phyloP scores from a whole-genome alignment of 2,113 vertebrate genomes.

The Daphoenositta chrysoptera region DNA sequence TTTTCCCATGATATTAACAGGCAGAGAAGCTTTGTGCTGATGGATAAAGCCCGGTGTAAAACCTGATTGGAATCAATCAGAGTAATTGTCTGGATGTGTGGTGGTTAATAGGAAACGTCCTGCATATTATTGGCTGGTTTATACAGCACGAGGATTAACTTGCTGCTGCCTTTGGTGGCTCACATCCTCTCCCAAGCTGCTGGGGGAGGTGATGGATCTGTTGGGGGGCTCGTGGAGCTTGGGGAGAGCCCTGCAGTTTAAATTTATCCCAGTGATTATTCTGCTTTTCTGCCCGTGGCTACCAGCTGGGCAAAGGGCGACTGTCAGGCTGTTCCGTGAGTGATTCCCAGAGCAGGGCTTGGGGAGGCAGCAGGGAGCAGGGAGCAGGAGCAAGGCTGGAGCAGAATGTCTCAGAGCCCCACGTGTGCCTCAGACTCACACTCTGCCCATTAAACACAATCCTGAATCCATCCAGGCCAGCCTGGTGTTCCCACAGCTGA shows the following conservation, averaged over 20 bases:
- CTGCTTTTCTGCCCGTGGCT: background rate
- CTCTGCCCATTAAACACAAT: background rate
- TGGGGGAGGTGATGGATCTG: background rate
- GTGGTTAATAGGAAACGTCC: conserved; percentile 43
- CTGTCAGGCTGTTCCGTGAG: background rate
- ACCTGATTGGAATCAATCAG: conserved; percentile 57
- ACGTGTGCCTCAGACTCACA: background rate
- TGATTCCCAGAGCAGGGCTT: background rate
- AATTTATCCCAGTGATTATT: background rate
- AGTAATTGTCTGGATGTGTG: conserved; percentile 35
- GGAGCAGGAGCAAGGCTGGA: background rate
- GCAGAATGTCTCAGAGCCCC: background rate
- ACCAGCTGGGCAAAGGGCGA: background rate
- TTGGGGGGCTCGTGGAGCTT: background rate
- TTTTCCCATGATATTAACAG: background rate
- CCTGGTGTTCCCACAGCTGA: background rate
- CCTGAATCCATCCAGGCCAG: background rate
- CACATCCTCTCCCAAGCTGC: background rate
- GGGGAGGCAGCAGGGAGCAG: background rate
- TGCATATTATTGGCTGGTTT: conserved; percentile 39
- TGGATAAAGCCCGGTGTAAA: conserved; percentile 38
- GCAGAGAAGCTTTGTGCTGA: conserved; percentile 25
- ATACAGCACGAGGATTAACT: background rate
- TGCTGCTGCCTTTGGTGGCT: background rate
- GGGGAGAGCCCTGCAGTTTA: background rate